These are phyloP conservation scores for Tokudaia muenninki DNA, from an alignment of 2,797 vertebrate genomes.

Conservation along the genomic window DNA sequence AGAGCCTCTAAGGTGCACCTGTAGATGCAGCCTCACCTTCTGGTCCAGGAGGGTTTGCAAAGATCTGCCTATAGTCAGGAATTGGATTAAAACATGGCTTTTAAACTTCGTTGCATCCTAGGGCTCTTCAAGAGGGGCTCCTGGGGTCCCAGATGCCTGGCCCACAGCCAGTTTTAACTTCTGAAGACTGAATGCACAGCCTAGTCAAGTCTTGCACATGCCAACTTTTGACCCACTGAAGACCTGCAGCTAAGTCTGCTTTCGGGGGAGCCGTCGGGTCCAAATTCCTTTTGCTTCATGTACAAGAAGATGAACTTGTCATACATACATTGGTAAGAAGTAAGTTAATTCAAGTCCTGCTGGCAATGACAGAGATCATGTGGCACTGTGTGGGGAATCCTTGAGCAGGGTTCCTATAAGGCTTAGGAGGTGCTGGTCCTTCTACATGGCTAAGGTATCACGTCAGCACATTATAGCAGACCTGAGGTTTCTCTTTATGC, in stretches of 20 bases:
- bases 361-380: neutral
- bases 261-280: neutral
- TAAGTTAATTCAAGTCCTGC: neutral
- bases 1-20: neutral
- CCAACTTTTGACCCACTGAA: neutral
- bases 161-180: neutral
- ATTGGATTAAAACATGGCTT: neutral
- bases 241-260: neutral
- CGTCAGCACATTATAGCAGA: accelerated
- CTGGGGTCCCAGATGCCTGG: neutral
- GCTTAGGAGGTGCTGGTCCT: neutral
- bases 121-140: neutral
- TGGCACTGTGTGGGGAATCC: too few relatives aligned
- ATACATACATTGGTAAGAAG: neutral
- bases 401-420: neutral
- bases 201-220: neutral
- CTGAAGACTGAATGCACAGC: neutral
- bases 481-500: neutral
- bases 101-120: neutral
- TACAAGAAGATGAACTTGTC: neutral
- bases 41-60: neutral
- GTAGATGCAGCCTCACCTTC: neutral
- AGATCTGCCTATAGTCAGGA: neutral
- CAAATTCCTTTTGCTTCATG: neutral
- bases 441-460: accelerated